Percentiles rank a stretch among this genome's conserved stretches.
Evolutionary conservation across 2,797 vertebrate genomes (phyloP).

Genomic region (Syngnathus acus): DNA sequence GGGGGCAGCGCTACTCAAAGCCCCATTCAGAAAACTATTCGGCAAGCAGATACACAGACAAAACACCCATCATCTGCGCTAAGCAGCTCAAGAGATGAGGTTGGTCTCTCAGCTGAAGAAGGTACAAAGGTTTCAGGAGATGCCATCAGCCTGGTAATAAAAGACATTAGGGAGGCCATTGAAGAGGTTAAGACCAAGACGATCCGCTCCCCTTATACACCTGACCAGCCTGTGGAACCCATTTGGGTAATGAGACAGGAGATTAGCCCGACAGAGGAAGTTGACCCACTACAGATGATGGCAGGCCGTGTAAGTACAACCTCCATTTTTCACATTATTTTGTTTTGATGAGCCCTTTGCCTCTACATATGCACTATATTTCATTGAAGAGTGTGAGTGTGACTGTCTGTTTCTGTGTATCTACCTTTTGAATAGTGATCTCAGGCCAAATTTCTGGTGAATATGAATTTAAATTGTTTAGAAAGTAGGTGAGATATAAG

Average conservation of each 20-base stretch:
- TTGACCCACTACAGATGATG: constrained; percentile 68
- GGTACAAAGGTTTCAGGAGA: constrained; percentile 77
- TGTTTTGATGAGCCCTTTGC: too few species aligned
- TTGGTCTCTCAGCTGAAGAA: constrained; percentile 54
- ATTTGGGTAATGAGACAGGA: constrained; percentile 98
- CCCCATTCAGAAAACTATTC: constrained; percentile 74
- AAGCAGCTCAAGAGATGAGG: constrained; percentile 48
- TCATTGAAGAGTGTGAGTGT: too few species aligned
- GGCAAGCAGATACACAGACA: constrained; percentile 61
- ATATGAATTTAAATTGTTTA: too few species aligned
- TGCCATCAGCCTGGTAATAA: constrained; percentile 90
- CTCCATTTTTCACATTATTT: background rate
- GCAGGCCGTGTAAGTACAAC: constrained; percentile 58
- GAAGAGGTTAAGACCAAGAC: constrained; percentile 95
- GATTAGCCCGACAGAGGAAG: constrained; percentile 81
- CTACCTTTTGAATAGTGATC: too few species aligned
- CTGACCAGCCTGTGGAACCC: constrained; percentile 86
- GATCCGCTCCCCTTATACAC: constrained; percentile 91
- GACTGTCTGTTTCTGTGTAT: too few species aligned
- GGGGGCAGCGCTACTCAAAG: constrained; percentile 75
- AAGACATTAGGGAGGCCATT: constrained; percentile 93
- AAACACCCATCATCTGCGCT: constrained; percentile 46
- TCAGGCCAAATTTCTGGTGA: too few species aligned
- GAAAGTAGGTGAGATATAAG: too few species aligned
- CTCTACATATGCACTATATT: too few species aligned